Evolutionary conservation across 2,888 invertebrate species (phyloP).

Genomic region (Agrypnus murinus): DNA sequence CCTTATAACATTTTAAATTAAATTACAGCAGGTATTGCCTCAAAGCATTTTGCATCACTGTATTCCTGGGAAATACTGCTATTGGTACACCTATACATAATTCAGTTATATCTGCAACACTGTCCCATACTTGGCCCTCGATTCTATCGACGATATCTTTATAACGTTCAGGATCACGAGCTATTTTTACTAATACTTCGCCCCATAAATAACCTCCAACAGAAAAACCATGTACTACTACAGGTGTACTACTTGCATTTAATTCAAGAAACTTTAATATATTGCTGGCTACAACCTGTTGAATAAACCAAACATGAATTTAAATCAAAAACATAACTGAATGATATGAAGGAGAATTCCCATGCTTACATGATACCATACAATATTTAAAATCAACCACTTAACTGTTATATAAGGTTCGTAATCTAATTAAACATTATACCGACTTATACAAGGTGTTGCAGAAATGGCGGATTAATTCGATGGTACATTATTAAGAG

Average conservation of each 20-base stretch:
- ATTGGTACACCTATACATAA: slow-evolving; percentile 80
- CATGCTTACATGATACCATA: too few relatives aligned
- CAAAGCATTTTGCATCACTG: slow-evolving; percentile 79
- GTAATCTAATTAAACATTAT: too few relatives aligned
- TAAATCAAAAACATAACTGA: too few relatives aligned
- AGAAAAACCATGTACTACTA: slow-evolving; percentile 91
- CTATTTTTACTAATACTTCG: slow-evolving; percentile 81
- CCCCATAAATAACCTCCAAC: slow-evolving; percentile 93
- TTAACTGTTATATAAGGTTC: too few relatives aligned
- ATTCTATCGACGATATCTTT: slow-evolving; percentile 80
- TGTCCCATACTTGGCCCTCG: slow-evolving; percentile 91
- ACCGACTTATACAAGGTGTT: too few relatives aligned
- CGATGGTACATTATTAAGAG: too few relatives aligned
- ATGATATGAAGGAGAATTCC: too few relatives aligned
- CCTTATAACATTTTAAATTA: neutral
- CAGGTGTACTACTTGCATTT: slow-evolving; percentile 78
- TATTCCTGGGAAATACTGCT: slow-evolving; percentile 83
- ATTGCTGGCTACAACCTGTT: slow-evolving; percentile 83
- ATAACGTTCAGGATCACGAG: slow-evolving; percentile 74
- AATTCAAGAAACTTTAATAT: slow-evolving; percentile 83
- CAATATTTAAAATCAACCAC: too few relatives aligned
- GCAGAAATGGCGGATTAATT: too few relatives aligned
- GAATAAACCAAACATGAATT: slow-evolving; percentile 13
- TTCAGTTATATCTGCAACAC: slow-evolving; percentile 85
- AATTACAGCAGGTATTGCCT: slow-evolving; percentile 80